Base-by-base conservation (phyloP, 2,888 invertebrate genomes). In the Chloroclysta siterata region DNA sequence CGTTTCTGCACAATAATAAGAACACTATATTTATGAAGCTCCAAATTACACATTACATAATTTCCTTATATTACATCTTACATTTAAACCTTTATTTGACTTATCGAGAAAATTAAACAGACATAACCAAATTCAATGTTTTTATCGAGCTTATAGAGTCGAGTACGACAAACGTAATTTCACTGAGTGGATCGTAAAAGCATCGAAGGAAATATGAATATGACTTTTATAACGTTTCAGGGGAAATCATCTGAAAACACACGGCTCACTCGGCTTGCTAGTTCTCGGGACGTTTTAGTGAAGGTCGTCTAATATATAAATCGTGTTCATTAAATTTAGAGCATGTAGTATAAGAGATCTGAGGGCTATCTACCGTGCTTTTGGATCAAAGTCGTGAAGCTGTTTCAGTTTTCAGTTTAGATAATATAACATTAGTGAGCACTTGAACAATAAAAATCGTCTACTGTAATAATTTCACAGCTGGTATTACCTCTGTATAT, bases 1-100 rank as follows among this genome's bases (percentile, higher is more conserved):
- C 97, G 88, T 97, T 97, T 84, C 97, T 97, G 93, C 7, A 89
- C 42, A 52, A 53, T 64, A 41, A 64, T 29, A 13, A n/a, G 10
- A 59, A 53, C 36, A 44, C 11, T 39, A 2, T 39, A 17, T 33
- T 8, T 33, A 33, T 1, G 5, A 33, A 33, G 7, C 33, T 33
- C 22, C 8, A 33, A 33, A 33, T 5, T 33, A 33, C 33, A 33
- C 33, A 6, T 33, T 8, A 8, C 5, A 7, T 33, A 8, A 33
- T 33, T 5, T 33, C 33, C 33, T 33, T 33, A 33, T 6, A 5
- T 33, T 8, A 33, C 33, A 33, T 8, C 8, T 7, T 33, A 8
- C 33, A 33, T 22, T 33, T 8, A 33, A 8, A 7, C 33, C 15
- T 56, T 54, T 58, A 47, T 44, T 13, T 10, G 11, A 53, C 28